Conservation (phyloP, 2,888 invertebrate species). For the Nudaria mundana region DNA sequence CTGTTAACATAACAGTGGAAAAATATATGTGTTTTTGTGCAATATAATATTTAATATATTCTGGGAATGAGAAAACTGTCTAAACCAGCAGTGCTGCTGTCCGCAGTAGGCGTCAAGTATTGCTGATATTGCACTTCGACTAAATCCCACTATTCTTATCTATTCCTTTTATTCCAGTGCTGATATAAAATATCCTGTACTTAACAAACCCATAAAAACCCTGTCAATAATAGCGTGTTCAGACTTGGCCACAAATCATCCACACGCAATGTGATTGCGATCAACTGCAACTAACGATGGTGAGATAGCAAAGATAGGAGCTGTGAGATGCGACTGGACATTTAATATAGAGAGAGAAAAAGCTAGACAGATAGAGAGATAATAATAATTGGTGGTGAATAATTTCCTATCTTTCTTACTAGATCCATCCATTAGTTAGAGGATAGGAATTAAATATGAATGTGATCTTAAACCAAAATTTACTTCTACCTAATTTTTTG, state of each 20-base stretch:
- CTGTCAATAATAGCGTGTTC: constrained; percentile 20
- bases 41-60: too few species aligned
- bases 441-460: background rate
- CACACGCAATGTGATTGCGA: constrained; percentile 34
- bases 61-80: too few species aligned
- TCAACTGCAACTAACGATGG: constrained; percentile 35
- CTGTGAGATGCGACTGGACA: constrained; percentile 28
- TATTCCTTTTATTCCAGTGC: background rate
- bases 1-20: too few species aligned
- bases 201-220: constrained; percentile 7
- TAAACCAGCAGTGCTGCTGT: too few species aligned
- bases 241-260: constrained; percentile 34
- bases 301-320: constrained; percentile 32
- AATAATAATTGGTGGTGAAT: constrained; percentile 21
- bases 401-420: too few species aligned
- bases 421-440: too few species aligned
- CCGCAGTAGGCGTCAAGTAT: too few species aligned
- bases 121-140: background rate
- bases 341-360: too few species aligned
- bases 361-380: constrained; percentile 22
- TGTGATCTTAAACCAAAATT: too few species aligned
- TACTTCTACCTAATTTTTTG: too few species aligned
- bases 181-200: background rate
- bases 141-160: background rate
- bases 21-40: too few species aligned